Conservation (phyloP, 1,140 invertebrate genomes). For the Fopius arisanus region DNA sequence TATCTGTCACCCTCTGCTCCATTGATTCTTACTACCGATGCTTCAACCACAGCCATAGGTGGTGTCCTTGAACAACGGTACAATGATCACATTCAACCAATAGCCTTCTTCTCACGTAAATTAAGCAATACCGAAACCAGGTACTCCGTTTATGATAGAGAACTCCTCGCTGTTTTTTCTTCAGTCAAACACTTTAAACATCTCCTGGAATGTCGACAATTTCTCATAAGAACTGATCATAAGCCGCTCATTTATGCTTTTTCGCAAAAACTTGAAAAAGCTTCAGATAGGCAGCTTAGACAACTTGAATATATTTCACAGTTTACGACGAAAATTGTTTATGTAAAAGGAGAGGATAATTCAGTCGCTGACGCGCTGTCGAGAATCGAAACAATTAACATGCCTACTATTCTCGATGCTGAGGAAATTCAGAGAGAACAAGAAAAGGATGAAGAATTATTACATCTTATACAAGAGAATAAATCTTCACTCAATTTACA, state of each 20-base stretch:
- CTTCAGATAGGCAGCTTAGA: constrained; percentile 19
- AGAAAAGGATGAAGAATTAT: not conserved
- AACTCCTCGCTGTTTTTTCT: constrained; percentile 61
- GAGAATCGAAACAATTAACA: constrained; percentile 35
- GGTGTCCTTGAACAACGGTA: constrained; percentile 48
- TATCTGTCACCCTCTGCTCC: constrained; percentile 40
- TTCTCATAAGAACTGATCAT: constrained; percentile 56
- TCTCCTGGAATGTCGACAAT: constrained; percentile 53
- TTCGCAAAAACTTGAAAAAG: constrained; percentile 32
- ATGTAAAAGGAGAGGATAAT: constrained; percentile 53
- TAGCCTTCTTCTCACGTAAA: constrained; percentile 36
- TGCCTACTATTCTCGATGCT: not conserved
- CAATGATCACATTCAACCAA: constrained; percentile 46
- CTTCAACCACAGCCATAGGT: constrained; percentile 53
- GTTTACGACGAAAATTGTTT: constrained; percentile 49
- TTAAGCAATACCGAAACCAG: constrained; percentile 21
- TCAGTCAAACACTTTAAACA: constrained; percentile 57
- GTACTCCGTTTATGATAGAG: constrained; percentile 49
- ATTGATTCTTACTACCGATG: constrained; percentile 46
- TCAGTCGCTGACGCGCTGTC: constrained; percentile 47
- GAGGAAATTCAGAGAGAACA: not conserved
- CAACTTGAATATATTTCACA: constrained; percentile 46
- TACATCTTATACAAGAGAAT: not conserved
- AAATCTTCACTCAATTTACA: constrained; percentile 16
- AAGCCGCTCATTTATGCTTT: constrained; percentile 53